A percentile compares a stretch with the other conserved stretches of the same genome.
phyloP scores from a whole-genome alignment of 1,140 invertebrate species.

The Lasaia peninsularis region DNA sequence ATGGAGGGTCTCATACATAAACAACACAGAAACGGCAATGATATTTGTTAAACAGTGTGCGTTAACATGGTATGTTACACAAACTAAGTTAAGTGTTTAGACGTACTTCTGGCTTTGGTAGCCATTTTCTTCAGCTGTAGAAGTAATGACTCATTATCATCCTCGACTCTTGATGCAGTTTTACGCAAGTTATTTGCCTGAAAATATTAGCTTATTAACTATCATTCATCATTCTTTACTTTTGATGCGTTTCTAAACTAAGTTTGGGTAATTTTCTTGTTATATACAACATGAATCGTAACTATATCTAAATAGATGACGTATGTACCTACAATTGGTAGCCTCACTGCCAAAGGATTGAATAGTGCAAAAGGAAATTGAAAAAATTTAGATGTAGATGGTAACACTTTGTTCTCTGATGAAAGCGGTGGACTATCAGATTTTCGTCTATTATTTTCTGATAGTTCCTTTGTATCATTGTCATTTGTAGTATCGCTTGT shows the following conservation, averaged over 20 bases:
- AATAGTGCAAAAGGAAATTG: conserved; percentile 66
- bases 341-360: conserved; percentile 66
- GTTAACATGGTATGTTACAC: conserved; percentile 38
- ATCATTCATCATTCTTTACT: conserved; percentile 30
- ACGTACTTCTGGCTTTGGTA: conserved; percentile 87
- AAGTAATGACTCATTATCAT: conserved; percentile 95
- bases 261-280: conserved; percentile 20
- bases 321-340: conserved; percentile 72
- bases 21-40: conserved; percentile 31
- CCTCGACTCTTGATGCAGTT: conserved; percentile 91
- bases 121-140: conserved; percentile 97
- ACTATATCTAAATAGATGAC: conserved; percentile 7
- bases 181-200: conserved; percentile 90
- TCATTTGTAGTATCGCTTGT: conserved; percentile 22
- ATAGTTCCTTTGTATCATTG: conserved; percentile 19
- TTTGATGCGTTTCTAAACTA: conserved; percentile 34
- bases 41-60: conserved; percentile 30
- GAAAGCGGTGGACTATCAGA: conserved; percentile 69
- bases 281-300: conserved; percentile 19
- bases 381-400: conserved; percentile 38
- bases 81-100: conserved; percentile 57
- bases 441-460: conserved; percentile 38
- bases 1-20: conserved; percentile 20
- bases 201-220: conserved; percentile 75
- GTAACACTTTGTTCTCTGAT: conserved; percentile 45